Conservation (phyloP, 2,797 vertebrate species). For the Aselliscus stoliczkanus region DNA sequence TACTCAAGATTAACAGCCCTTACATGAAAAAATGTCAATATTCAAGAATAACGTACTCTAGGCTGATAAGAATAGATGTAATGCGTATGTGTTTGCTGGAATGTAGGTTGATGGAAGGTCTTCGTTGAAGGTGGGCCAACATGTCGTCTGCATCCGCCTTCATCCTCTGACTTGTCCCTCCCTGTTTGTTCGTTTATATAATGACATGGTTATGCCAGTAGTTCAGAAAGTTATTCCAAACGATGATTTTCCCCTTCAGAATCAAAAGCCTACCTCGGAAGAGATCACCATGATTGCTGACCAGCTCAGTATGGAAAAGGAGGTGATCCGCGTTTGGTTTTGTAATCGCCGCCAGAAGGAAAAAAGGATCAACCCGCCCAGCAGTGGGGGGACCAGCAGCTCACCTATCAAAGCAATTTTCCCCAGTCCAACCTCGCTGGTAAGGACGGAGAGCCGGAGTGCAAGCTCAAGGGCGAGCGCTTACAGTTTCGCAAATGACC, state of each 20-base stretch:
- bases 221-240: background rate
- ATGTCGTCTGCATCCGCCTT: background rate
- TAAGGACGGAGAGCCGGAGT: conserved; percentile 71
- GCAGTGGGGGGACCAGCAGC: conserved; percentile 90
- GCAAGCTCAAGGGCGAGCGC: background rate
- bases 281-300: conserved; percentile 99
- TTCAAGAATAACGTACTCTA: background rate
- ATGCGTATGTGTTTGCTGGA: background rate
- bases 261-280: conserved; percentile 99
- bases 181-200: background rate
- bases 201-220: background rate
- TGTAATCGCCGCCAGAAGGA: conserved; percentile 99
- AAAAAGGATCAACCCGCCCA: conserved; percentile 98
- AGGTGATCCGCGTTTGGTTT: conserved; percentile 99
- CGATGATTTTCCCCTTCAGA: conserved; percentile 81
- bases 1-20: background rate
- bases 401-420: conserved; percentile 98
- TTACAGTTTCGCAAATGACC: background rate
- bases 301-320: conserved; percentile 99
- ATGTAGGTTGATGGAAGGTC: background rate
- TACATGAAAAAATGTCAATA: background rate
- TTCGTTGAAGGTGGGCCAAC: background rate
- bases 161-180: background rate
- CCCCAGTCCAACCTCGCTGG: conserved; percentile 93
- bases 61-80: background rate